phyloP scores from a whole-genome alignment of 2,797 vertebrate genomes.

The Esox lucius region DNA sequence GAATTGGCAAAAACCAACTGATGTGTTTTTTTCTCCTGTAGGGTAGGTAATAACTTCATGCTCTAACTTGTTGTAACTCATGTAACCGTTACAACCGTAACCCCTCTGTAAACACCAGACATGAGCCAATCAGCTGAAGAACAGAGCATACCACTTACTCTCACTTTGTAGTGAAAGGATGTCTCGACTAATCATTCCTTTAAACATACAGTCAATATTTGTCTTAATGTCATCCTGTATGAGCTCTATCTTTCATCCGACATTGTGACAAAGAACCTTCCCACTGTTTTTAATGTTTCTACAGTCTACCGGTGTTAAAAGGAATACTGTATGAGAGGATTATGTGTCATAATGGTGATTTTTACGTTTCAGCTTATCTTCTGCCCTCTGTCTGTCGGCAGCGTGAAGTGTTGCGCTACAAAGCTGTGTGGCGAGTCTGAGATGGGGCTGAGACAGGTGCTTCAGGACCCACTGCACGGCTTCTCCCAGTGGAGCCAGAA shows the following conservation, averaged over 20 bases:
- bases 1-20: neutral
- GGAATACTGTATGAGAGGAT: no score
- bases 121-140: neutral
- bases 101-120: neutral
- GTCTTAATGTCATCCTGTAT: no score
- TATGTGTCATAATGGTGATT: no score
- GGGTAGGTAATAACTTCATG: neutral
- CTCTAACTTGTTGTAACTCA: neutral
- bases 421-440: conserved; percentile 76
- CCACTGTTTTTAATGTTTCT: no score
- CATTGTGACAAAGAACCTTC: no score
- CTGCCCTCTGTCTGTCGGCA: conserved; percentile 50
- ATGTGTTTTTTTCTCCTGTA: neutral
- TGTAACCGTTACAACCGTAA: conserved; percentile 2
- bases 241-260: no score
- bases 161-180: no score
- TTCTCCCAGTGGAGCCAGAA: conserved; percentile 81
- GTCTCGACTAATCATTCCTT: no score
- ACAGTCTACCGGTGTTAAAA: no score
- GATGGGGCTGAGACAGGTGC: conserved; percentile 71
- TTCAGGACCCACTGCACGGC: conserved; percentile 79
- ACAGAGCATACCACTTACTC: neutral
- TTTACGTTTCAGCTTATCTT: neutral
- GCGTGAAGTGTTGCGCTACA: conserved; percentile 79
- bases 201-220: no score